Base-by-base conservation (phyloP, 2,797 vertebrate species). In the Mastacembelus armatus region DNA sequence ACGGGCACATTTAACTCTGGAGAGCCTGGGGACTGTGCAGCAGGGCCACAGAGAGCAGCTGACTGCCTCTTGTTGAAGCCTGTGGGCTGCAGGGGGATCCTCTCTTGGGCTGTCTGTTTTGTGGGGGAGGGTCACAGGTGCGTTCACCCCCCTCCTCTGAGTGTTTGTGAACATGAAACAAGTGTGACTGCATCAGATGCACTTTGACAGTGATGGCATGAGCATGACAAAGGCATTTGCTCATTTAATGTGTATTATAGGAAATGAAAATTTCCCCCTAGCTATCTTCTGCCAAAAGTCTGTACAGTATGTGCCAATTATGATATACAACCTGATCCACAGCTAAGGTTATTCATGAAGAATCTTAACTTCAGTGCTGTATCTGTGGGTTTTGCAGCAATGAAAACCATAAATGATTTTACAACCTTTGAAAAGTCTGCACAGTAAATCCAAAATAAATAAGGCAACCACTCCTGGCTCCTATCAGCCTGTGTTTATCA, bases 1-100 rank as follows among this genome's bases (percentile, higher is more conserved):
- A 95, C 96, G 95, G 96, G 94, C 95, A 95, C 95, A 95, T 97
- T 98, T 98, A 99, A 99, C 97, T 96, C 96, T 96, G 94, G 94
- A 94, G 95, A 95, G 92, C 85, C 92, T 77, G 86, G 89, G 79
- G 86, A 78, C 86, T n/a, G 42, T 78, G 82, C 80, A 74, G 86
- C 86, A 74, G 82, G 85, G 87, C 85, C 84, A 74, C 85, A 75
- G 84, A 85, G 84, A 80, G 85, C 89, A 92, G 90, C 90, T 91
- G 90, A 89, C 86, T 76, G 83, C 72, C 80, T 80, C 81, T 86
- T 73, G 72, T 79, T 74, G 71, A 82, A 89, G 89, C 51, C 82
- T 73, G 74, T 74, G 62, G 80, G 72, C 83, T 85, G 78, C 85
- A 77, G 84, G 87, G 86, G 84, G 81, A 87, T 79, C 78, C 87